Conservation (phyloP, 92 coral and sea anemone species). For the Porites lobata region DNA sequence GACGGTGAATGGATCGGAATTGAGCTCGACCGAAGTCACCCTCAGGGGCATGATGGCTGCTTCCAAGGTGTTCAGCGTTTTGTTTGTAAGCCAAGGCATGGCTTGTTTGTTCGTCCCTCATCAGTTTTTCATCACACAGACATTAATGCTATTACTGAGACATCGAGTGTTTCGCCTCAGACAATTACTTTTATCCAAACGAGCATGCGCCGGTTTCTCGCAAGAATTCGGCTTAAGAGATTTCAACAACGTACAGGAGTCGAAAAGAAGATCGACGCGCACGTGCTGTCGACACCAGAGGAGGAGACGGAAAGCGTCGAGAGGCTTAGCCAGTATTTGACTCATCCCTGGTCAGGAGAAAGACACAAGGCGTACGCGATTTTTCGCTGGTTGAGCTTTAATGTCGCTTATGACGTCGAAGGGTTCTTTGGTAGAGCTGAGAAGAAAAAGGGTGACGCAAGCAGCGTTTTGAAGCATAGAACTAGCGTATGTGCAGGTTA, state of each 20-base stretch:
- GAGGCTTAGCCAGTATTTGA: constrained; percentile 62
- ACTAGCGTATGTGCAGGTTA: constrained; percentile 75
- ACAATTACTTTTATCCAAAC: constrained; percentile 77
- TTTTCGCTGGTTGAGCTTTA: constrained; percentile 77
- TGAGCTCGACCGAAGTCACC: constrained; percentile 70
- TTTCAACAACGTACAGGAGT: constrained; percentile 58
- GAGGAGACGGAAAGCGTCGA: constrained; percentile 50
- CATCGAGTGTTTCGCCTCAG: constrained; percentile 52
- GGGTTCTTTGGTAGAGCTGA: constrained; percentile 72
- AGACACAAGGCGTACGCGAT: constrained; percentile 78
- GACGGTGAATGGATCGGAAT: constrained; percentile 84
- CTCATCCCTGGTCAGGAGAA: constrained; percentile 70
- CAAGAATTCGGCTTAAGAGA: constrained; percentile 56
- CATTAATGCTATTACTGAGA: constrained; percentile 13
- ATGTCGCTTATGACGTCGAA: constrained; percentile 70
- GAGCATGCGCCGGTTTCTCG: constrained; percentile 71
- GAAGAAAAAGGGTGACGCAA: constrained; percentile 53
- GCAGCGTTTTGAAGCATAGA: constrained; percentile 53
- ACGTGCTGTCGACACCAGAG: constrained; percentile 67
- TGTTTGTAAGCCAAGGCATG: constrained; percentile 75
- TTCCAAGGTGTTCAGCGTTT: constrained; percentile 57
- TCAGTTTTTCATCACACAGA: constrained; percentile 64
- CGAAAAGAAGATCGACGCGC: constrained; percentile 71
- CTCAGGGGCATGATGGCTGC: constrained; percentile 79
- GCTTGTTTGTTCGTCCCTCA: constrained; percentile 79